These are phyloP conservation scores for Gryllus bimaculatus DNA, from an alignment of 1,140 invertebrate species.

Conservation along the genomic window DNA sequence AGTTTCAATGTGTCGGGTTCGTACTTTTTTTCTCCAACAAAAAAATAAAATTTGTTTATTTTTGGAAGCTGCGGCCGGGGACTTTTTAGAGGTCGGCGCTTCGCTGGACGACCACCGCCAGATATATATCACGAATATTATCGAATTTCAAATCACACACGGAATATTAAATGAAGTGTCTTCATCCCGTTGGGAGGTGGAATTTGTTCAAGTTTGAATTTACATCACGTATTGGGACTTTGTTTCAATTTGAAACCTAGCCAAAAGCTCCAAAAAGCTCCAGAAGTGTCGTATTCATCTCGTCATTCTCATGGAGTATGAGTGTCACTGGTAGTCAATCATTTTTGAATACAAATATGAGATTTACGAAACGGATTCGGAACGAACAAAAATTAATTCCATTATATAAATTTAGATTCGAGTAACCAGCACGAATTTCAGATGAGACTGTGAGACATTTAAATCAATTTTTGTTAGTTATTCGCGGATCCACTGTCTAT, in stretches of 20 bases:
- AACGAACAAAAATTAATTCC: too few relatives aligned
- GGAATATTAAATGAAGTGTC: not conserved
- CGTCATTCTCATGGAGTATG: too few relatives aligned
- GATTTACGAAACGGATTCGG: too few relatives aligned
- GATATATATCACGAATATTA: not conserved
- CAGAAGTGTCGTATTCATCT: not conserved
- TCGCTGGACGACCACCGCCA: not conserved
- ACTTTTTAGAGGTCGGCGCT: not conserved
- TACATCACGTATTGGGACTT: not conserved
- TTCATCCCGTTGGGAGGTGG: not conserved
- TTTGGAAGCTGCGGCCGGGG: not conserved
- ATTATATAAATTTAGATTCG: too few relatives aligned
- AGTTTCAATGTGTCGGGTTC: not conserved
- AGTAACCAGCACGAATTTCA: too few relatives aligned
- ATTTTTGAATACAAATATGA: too few relatives aligned
- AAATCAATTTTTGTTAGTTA: too few relatives aligned
- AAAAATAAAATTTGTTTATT: not conserved
- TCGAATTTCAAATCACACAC: not conserved
- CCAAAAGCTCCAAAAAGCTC: not conserved
- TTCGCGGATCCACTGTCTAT: too few relatives aligned
- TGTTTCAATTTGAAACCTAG: not conserved
- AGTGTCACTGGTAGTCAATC: too few relatives aligned
- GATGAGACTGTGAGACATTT: too few relatives aligned
- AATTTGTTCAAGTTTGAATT: slow-evolving; percentile 6
- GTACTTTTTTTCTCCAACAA: not conserved